Percentiles rank a stretch among this genome's conserved stretches.
These are phyloP conservation scores for Puffinus mauretanicus DNA, from an alignment of 2,113 vertebrate genomes.

Conservation along the genomic window DNA sequence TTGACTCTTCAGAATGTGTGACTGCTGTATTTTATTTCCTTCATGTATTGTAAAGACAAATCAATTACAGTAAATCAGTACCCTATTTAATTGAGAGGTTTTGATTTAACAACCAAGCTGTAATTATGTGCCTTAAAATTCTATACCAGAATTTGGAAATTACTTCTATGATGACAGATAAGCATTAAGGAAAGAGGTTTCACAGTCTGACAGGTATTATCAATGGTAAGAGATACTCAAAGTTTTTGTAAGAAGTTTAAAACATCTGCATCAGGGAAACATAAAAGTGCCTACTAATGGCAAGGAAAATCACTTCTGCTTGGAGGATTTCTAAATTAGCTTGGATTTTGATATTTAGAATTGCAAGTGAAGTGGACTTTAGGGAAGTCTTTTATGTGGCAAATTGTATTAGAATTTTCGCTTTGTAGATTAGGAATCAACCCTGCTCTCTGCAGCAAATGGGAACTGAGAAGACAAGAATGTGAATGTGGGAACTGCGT, in stretches of 20 bases:
- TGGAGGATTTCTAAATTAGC: slow-evolving; percentile 43
- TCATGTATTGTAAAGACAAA: not conserved
- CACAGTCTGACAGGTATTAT: not conserved
- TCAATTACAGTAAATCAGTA: not conserved
- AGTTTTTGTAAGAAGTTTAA: not conserved
- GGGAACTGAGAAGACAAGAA: not conserved
- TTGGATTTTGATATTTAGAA: not conserved
- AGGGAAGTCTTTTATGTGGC: slow-evolving; percentile 33
- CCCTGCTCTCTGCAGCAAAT: not conserved
- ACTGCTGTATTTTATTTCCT: not conserved
- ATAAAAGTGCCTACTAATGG: not conserved
- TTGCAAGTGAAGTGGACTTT: not conserved
- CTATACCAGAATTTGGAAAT: not conserved
- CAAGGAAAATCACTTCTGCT: slow-evolving; percentile 49
- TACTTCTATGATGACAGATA: not conserved
- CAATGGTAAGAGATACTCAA: not conserved
- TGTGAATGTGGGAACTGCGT: not conserved
- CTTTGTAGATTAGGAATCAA: slow-evolving; percentile 15
- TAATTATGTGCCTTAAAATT: not conserved
- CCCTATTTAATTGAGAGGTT: not conserved
- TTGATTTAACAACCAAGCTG: not conserved
- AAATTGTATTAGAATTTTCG: slow-evolving; percentile 18
- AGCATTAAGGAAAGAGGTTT: not conserved
- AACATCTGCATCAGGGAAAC: not conserved
- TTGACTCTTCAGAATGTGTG: not conserved